phyloP scores from a whole-genome alignment of 2,797 vertebrate genomes.

The Sciurus vulgaris region DNA sequence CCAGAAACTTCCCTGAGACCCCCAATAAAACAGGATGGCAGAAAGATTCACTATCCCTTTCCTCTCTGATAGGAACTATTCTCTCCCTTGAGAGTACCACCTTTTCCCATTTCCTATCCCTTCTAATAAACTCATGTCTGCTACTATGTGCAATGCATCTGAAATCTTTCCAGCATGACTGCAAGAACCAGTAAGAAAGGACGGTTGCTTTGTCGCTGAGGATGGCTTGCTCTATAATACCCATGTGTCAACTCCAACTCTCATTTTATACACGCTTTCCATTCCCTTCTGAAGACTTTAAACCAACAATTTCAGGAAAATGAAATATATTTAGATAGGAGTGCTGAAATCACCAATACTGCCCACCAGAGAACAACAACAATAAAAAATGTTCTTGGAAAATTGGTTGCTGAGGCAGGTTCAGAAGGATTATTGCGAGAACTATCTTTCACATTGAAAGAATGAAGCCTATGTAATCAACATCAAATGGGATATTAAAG shows the following conservation, averaged over 20 bases:
- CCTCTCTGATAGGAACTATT: no score
- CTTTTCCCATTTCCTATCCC: no score
- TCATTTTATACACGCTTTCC: neutral
- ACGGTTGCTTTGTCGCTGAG: no score
- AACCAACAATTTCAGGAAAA: neutral
- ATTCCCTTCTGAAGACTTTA: neutral
- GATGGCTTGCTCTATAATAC: no score
- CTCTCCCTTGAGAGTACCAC: no score
- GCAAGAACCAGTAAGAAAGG: no score
- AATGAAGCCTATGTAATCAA: constrained; percentile 26
- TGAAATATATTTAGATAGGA: neutral
- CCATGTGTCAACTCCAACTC: neutral
- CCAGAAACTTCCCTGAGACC: no score
- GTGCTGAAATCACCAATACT: neutral
- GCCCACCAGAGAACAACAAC: neutral
- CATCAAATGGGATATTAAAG: constrained; percentile 51
- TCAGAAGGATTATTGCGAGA: constrained; percentile 47
- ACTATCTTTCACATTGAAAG: constrained; percentile 43
- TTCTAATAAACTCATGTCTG: no score
- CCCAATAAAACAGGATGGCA: no score
- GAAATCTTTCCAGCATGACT: no score
- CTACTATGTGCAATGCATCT: no score
- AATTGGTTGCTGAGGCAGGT: neutral
- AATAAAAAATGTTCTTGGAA: neutral
- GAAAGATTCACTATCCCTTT: no score